Percentiles rank a stretch among this genome's conserved stretches.
Conservation (phyloP, 1,140 invertebrate genomes). For the Zaprionus capensis region DNA sequence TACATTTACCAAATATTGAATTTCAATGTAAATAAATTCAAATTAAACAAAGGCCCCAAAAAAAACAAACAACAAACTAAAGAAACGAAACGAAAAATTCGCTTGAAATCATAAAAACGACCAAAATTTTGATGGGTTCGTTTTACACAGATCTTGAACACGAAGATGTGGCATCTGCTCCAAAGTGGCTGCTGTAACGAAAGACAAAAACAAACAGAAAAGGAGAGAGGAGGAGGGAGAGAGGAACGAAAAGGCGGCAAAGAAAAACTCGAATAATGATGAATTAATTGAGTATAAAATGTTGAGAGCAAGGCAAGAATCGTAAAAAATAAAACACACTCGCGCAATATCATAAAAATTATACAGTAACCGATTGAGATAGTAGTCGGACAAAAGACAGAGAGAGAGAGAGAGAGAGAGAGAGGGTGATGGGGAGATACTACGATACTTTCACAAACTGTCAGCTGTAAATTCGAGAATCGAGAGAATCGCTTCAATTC, state of each 20-base stretch:
- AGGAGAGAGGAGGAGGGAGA: background rate
- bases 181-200: conserved; percentile 31
- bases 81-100: conserved; percentile 55
- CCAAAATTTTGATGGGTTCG: conserved; percentile 68
- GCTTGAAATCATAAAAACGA: conserved; percentile 78
- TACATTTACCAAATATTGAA: conserved; percentile 83
- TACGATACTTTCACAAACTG: conserved; percentile 41
- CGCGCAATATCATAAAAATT: conserved; percentile 77
- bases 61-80: conserved; percentile 30
- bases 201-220: conserved; percentile 7
- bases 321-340: conserved; percentile 50
- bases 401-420: background rate
- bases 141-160: conserved; percentile 20
- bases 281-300: conserved; percentile 80
- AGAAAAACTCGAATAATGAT: conserved; percentile 73
- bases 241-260: conserved; percentile 20
- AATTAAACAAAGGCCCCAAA: conserved; percentile 50
- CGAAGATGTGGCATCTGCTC: conserved; percentile 17
- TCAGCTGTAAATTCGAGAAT: conserved; percentile 27
- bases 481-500: conserved; percentile 2
- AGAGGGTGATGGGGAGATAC: background rate
- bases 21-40: conserved; percentile 84
- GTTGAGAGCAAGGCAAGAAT: conserved; percentile 46
- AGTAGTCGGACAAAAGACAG: conserved; percentile 11
- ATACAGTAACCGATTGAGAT: conserved; percentile 67